Evolutionary conservation across 1,140 invertebrate species (phyloP).

Genomic region (Chironomus striatipennis): DNA sequence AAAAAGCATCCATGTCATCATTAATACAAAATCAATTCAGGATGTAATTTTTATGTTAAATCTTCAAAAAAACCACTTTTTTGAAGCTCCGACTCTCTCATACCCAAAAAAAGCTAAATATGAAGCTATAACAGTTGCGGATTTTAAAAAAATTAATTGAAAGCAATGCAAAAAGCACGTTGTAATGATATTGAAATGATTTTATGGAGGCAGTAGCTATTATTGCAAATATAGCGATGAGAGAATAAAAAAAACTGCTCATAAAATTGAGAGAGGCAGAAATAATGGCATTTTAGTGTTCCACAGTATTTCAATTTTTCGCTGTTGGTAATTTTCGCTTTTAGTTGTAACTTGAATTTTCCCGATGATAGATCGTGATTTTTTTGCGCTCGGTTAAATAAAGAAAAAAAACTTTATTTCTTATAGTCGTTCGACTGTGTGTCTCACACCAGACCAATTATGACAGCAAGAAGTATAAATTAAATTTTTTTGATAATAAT

Average conservation of each 20-base stretch:
- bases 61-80: too few relatives aligned
- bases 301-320: not conserved
- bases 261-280: not conserved
- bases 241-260: not conserved
- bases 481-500: not conserved
- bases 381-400: not conserved
- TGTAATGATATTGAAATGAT: too few relatives aligned
- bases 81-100: too few relatives aligned
- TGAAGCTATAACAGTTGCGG: too few relatives aligned
- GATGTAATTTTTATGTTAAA: too few relatives aligned
- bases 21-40: too few relatives aligned
- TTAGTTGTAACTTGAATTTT: constrained; percentile 4
- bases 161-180: too few relatives aligned
- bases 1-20: too few relatives aligned
- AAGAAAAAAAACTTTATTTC: not conserved
- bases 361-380: not conserved
- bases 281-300: not conserved
- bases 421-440: not conserved
- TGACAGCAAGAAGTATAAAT: not conserved
- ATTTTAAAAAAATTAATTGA: too few relatives aligned
- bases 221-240: not conserved
- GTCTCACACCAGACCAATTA: not conserved
- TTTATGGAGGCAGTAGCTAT: too few relatives aligned
- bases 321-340: constrained; percentile 11
- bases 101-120: too few relatives aligned